These are phyloP conservation scores for Etheostoma perlongum DNA, from an alignment of 2,797 vertebrate species.

Conservation along the genomic window DNA sequence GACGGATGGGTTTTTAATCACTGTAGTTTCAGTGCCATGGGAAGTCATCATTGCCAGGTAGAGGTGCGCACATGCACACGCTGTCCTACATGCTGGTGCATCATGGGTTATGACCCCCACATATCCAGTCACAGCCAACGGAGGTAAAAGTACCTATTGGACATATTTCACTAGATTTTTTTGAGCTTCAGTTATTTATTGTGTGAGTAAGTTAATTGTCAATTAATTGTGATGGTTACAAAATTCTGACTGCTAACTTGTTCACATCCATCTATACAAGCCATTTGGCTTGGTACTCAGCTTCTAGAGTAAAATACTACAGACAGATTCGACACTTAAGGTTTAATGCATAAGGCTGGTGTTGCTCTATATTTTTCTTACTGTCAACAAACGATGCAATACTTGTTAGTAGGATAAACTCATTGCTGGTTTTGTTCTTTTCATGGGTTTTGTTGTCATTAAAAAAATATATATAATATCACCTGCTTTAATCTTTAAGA, in stretches of 20 bases:
- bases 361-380: background rate
- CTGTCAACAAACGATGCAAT: background rate
- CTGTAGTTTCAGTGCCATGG: constrained; percentile 78
- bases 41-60: constrained; percentile 75
- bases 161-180: constrained; percentile 6
- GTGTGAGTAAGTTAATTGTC: background rate
- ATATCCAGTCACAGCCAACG: background rate
- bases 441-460: background rate
- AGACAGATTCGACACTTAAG: too few relatives aligned
- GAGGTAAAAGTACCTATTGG: background rate
- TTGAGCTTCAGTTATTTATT: background rate
- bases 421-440: background rate
- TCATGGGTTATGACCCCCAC: constrained; percentile 6
- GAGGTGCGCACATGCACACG: constrained; percentile 45
- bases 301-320: too few relatives aligned
- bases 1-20: constrained; percentile 76
- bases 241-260: too few relatives aligned
- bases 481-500: background rate
- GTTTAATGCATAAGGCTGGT: background rate
- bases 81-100: constrained; percentile 33
- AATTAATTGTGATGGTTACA: background rate
- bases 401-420: too few relatives aligned
- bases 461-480: background rate
- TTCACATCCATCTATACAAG: too few relatives aligned
- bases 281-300: too few relatives aligned